Conservation (phyloP, 1,140 invertebrate species). For the Gryllus bimaculatus region DNA sequence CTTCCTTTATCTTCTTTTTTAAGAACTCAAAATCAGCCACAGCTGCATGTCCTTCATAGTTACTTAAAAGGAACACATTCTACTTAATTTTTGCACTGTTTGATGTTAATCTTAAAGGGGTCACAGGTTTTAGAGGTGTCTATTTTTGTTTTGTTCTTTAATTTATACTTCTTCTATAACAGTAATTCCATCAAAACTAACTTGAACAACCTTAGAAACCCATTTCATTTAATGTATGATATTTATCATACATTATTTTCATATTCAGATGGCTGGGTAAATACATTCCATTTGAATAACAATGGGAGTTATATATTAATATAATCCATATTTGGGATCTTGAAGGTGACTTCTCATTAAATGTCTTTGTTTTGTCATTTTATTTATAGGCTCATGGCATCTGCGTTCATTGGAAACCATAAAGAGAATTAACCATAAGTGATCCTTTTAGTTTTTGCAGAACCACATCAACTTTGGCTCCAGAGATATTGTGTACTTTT, state of each 20-base stretch:
- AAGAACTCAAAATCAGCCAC: not conserved
- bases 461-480: too few species aligned
- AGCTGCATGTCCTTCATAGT: not conserved
- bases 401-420: not conserved
- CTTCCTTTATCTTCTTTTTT: not conserved
- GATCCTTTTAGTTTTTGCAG: too few species aligned
- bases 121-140: not conserved
- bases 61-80: not conserved
- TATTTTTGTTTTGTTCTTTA: not conserved
- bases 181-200: not conserved
- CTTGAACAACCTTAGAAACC: not conserved
- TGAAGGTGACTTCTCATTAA: not conserved
- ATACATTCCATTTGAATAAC: not conserved
- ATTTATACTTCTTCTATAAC: not conserved
- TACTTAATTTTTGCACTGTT: not conserved
- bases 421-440: too few species aligned
- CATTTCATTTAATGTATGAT: not conserved
- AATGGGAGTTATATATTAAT: too few species aligned
- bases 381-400: not conserved
- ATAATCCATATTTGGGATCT: not conserved
- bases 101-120: not conserved
- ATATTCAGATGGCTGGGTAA: slow-evolving; percentile 1
- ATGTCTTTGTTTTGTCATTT: not conserved
- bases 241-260: not conserved
- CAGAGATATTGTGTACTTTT: too few species aligned